Evolutionary conservation across 2,113 vertebrate species (phyloP).

Genomic region (Clarias macrocephalus): DNA sequence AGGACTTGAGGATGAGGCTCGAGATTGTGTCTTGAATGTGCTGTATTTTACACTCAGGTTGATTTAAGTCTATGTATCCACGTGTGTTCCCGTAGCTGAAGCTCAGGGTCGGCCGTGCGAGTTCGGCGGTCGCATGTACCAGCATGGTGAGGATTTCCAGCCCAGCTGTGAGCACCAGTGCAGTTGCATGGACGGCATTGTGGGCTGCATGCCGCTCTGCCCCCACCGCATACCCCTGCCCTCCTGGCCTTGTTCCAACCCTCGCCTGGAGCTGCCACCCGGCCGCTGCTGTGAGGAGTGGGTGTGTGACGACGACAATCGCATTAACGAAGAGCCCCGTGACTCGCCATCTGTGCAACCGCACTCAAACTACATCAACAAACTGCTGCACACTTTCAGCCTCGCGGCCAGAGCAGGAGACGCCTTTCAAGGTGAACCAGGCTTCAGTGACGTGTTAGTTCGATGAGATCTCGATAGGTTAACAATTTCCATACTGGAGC

Average conservation of each 20-base stretch:
- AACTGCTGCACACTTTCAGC: conserved; percentile 42
- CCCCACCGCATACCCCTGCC: conserved; percentile 68
- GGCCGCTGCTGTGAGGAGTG: conserved; percentile 74
- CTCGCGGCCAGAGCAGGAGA: conserved; percentile 28
- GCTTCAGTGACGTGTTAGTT: neutral
- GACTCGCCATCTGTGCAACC: conserved; percentile 29
- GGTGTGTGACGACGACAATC: conserved; percentile 72
- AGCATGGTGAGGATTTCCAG: conserved; percentile 75
- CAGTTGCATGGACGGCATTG: conserved; percentile 74
- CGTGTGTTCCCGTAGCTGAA: conserved; percentile 61
- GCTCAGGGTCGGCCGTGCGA: conserved; percentile 73
- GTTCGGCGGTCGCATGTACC: conserved; percentile 70
- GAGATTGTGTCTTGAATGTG: neutral
- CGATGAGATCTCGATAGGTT: no score
- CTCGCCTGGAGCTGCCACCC: conserved; percentile 55
- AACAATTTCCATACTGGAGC: neutral
- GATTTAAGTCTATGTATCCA: neutral
- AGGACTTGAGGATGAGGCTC: neutral
- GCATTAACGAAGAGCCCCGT: conserved; percentile 65
- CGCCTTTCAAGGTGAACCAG: conserved; percentile 59
- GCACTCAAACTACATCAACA: conserved; percentile 70
- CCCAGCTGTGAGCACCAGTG: conserved; percentile 76
- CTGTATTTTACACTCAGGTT: neutral
- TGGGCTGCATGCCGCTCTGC: conserved; percentile 78
- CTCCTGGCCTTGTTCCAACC: conserved; percentile 60